Evolutionary conservation across 2,113 vertebrate genomes (phyloP), one percentile per base, ranked within the genome.

Genomic region (Megaleporinus macrocephalus): DNA sequence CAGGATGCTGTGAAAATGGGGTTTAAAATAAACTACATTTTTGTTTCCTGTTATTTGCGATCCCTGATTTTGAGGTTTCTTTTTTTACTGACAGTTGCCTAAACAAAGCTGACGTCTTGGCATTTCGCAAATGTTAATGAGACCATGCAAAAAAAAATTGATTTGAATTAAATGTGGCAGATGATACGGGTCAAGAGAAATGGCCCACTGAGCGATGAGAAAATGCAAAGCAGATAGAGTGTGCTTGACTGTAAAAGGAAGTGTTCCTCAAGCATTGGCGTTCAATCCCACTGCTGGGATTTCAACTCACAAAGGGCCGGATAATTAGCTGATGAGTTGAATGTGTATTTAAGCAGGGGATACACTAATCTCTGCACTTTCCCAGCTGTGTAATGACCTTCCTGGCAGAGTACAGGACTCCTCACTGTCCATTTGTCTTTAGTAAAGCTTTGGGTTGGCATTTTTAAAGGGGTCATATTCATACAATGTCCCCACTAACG

Each of bases 301-400:
- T 72, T 62, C 15, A 63, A 9, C 36, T 72, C 44, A 72, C 57
- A 12, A 11, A 29, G 27, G 30, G 20, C 20, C 18, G 18, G 66
- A 16, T 53, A 73, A 55, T 73, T 59, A 72, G 26, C 36, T 73
- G 13, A 30, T 47, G 44, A 80, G 44, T 13, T n/a, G 24, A 47
- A 29, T 62, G 51, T 20, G 29, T 75, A 18, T 33, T 14, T 15
- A 29, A n/a, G 20, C 1, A 55, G 27, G 27, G 29, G 6, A 74
- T 51, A 27, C 47, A 73, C 27, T 18, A 2, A 18, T 20, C 22
- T 16, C 15, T 73, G 51, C 26, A 14, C 20, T 3, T 27, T 74
- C 73, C 30, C 73, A 74, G 27, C 72, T 74, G 49, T 30, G 24
- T 27, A 65, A 65, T 30, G 12, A 30, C 62, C 4, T 65, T 29